These are phyloP conservation scores for Frieseomelitta varia DNA, from an alignment of 1,140 invertebrate species.

Conservation along the genomic window DNA sequence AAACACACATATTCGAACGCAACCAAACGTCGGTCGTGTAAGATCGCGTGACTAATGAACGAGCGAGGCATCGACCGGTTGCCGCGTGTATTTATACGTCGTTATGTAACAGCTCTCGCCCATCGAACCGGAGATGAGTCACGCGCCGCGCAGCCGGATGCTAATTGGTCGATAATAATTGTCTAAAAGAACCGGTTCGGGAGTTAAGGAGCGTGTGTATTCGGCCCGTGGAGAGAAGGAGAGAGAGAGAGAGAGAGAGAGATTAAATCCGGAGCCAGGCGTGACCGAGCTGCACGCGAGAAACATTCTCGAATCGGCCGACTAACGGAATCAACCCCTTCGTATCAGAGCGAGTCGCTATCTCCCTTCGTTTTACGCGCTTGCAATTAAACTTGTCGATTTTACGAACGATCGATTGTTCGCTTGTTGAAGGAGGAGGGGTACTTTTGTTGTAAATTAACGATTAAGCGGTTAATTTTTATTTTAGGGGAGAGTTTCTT, in stretches of 20 bases:
- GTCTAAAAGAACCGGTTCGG: conserved; percentile 44
- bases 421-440: not conserved
- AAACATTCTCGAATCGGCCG: not conserved
- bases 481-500: not conserved
- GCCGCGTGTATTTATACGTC: conserved; percentile 16
- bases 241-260: not conserved
- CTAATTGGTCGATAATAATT: conserved; percentile 49
- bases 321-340: not conserved
- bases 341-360: not conserved
- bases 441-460: not conserved
- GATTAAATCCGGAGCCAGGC: conserved; percentile 23
- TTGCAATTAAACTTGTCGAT: not conserved
- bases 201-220: not conserved
- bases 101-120: conserved; percentile 20
- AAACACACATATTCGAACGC: not conserved
- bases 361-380: no score
- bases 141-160: conserved; percentile 10
- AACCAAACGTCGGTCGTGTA: not conserved
- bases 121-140: conserved; percentile 20
- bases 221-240: not conserved
- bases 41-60: conserved; percentile 38
- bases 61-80: not conserved
- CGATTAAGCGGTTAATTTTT: not conserved
- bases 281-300: not conserved
- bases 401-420: not conserved